Percentiles rank a stretch among this genome's conserved stretches.
phyloP scores from a whole-genome alignment of 1,140 invertebrate species.

The Nebria ingens region DNA sequence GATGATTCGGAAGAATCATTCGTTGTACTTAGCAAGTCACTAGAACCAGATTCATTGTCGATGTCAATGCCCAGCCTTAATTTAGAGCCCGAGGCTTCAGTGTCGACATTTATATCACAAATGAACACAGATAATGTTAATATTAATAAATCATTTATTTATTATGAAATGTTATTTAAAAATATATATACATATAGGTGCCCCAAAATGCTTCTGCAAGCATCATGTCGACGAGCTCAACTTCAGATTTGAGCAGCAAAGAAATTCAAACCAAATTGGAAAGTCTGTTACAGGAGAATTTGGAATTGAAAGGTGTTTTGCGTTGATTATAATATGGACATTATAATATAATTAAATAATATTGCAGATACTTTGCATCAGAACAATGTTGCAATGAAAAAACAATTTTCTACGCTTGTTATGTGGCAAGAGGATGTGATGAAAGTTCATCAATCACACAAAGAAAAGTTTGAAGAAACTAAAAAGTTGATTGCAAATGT shows the following conservation, averaged over 20 bases:
- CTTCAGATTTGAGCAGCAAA: constrained; percentile 25
- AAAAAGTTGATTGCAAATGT: constrained; percentile 32
- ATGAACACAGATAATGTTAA: too few relatives aligned
- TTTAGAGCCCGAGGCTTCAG: too few relatives aligned
- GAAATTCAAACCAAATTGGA: constrained; percentile 34
- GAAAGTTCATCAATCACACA: constrained; percentile 33
- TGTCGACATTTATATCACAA: too few relatives aligned
- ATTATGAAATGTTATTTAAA: too few relatives aligned
- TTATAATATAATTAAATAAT: constrained; percentile 14
- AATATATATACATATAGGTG: too few relatives aligned
- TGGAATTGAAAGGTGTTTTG: constrained; percentile 29
- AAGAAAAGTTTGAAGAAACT: constrained; percentile 37
- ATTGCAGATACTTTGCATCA: constrained; percentile 33
- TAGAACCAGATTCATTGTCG: neutral
- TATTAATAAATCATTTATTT: too few relatives aligned
- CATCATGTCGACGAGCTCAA: neutral
- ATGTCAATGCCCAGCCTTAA: too few relatives aligned
- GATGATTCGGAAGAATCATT: constrained; percentile 2
- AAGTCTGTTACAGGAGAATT: constrained; percentile 37
- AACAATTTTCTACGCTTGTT: constrained; percentile 36
- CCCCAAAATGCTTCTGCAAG: too few relatives aligned
- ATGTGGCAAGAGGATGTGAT: constrained; percentile 36
- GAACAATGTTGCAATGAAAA: constrained; percentile 39
- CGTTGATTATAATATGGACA: constrained; percentile 13
- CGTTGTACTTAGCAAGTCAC: neutral